Conservation (phyloP, 1,140 invertebrate genomes). For the Elysia chlorotica region DNA sequence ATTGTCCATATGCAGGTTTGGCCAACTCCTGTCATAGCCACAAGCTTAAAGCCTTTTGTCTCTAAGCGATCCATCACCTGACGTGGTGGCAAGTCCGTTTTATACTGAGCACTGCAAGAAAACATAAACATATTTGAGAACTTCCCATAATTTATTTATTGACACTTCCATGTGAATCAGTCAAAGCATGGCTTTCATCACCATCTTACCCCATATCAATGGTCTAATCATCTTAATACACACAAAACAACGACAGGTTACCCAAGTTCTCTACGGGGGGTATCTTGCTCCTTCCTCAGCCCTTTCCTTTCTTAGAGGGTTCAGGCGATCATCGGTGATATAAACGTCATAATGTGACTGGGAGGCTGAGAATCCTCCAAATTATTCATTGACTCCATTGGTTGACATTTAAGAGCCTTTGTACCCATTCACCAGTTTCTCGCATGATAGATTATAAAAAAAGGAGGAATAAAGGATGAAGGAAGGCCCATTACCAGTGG, state of each 20-base stretch:
- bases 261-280: not conserved
- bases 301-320: no score
- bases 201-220: not conserved
- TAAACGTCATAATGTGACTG: no score
- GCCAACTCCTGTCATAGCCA: constrained; percentile 61
- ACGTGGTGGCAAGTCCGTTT: constrained; percentile 52
- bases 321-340: no score
- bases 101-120: constrained; percentile 58
- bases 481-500: no score
- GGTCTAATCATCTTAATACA: not conserved
- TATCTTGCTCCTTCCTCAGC: no score
- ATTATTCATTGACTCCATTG: no score
- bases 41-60: constrained; percentile 53
- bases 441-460: no score
- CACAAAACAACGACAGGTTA: not conserved
- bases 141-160: not conserved
- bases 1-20: constrained; percentile 65
- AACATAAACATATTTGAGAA: not conserved
- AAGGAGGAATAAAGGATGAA: no score
- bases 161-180: not conserved
- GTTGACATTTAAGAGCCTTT: no score
- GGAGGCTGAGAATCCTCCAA: no score
- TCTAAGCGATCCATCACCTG: constrained; percentile 62
- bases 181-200: not conserved
- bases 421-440: no score